A percentile compares a stretch with the other conserved stretches of the same genome.
phyloP scores from a whole-genome alignment of 2,797 vertebrate genomes.

The Mus minutoides region DNA sequence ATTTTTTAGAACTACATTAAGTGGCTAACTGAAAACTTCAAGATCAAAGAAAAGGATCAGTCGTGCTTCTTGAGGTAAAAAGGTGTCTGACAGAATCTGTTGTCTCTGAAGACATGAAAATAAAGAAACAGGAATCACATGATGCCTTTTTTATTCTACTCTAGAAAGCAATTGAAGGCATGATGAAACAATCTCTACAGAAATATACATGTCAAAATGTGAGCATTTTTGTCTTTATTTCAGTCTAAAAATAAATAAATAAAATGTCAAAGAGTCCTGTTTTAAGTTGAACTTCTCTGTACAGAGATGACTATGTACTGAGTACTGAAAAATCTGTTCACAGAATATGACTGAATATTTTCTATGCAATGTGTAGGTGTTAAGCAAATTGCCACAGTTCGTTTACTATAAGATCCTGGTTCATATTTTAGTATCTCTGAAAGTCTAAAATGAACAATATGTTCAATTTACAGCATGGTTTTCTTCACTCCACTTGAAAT shows the following conservation, averaged over 20 bases:
- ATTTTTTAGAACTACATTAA: slow-evolving; percentile 65
- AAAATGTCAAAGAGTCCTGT: slow-evolving; percentile 30
- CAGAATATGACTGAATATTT: slow-evolving; percentile 4
- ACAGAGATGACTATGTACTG: not conserved
- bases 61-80: slow-evolving; percentile 55
- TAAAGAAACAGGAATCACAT: not conserved
- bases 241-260: slow-evolving; percentile 23
- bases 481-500: slow-evolving; percentile 17
- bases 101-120: slow-evolving; percentile 12
- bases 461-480: slow-evolving; percentile 38
- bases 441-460: slow-evolving; percentile 38
- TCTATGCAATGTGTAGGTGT: not conserved
- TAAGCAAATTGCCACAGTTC: slow-evolving; percentile 32
- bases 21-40: slow-evolving; percentile 43
- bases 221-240: slow-evolving; percentile 42
- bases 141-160: not conserved
- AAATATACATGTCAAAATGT: slow-evolving; percentile 42
- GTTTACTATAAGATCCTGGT: slow-evolving; percentile 38
- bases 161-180: not conserved
- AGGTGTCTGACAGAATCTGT: not conserved
- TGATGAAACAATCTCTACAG: slow-evolving; percentile 22
- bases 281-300: slow-evolving; percentile 57
- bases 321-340: slow-evolving; percentile 39
- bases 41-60: slow-evolving; percentile 45
- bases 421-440: slow-evolving; percentile 46